A percentile compares a stretch with the other conserved stretches of the same genome.
These are phyloP conservation scores for Prostheceraeus crozeri DNA, from an alignment of 2,888 invertebrate species.

Conservation along the genomic window DNA sequence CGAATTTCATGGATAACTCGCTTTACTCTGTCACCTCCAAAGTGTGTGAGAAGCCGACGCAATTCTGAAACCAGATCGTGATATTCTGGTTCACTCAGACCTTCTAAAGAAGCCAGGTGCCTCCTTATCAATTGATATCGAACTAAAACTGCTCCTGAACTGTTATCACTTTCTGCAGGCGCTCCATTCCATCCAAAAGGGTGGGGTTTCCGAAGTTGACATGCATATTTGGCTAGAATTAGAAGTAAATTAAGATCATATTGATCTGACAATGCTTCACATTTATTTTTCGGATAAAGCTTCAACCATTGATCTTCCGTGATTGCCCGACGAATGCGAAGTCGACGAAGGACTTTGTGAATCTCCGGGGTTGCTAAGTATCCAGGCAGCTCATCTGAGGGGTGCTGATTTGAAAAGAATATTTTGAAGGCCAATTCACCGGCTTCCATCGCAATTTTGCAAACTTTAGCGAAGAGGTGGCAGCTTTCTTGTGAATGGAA, in stretches of 20 bases:
- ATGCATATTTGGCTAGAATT: slow-evolving; percentile 47
- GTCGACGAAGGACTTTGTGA: slow-evolving; percentile 43
- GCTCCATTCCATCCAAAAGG: slow-evolving; percentile 49
- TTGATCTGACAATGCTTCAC: slow-evolving; percentile 43
- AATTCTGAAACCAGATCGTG: neutral
- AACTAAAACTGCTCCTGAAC: slow-evolving; percentile 48
- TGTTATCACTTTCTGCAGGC: slow-evolving; percentile 46
- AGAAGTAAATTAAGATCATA: slow-evolving; percentile 46
- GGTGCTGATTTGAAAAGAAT: slow-evolving; percentile 47
- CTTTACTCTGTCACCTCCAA: slow-evolving; percentile 17
- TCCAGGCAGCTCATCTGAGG: slow-evolving; percentile 44
- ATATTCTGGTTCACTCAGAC: slow-evolving; percentile 8
- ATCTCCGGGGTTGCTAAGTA: slow-evolving; percentile 45
- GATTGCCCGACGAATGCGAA: slow-evolving; percentile 40
- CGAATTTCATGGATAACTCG: slow-evolving; percentile 2
- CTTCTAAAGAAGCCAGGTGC: slow-evolving; percentile 25
- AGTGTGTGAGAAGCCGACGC: slow-evolving; percentile 12
- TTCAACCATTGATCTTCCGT: slow-evolving; percentile 39
- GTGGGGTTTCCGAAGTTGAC: slow-evolving; percentile 50
- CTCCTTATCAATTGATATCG: slow-evolving; percentile 44
- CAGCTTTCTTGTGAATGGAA: too few relatives aligned
- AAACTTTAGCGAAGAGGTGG: slow-evolving; percentile 45
- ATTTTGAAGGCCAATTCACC: slow-evolving; percentile 44
- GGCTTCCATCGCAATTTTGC: slow-evolving; percentile 47
- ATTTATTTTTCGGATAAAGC: slow-evolving; percentile 41